These are phyloP conservation scores for Heliconius eleuchia DNA, from an alignment of 1,140 invertebrate genomes.

Conservation along the genomic window DNA sequence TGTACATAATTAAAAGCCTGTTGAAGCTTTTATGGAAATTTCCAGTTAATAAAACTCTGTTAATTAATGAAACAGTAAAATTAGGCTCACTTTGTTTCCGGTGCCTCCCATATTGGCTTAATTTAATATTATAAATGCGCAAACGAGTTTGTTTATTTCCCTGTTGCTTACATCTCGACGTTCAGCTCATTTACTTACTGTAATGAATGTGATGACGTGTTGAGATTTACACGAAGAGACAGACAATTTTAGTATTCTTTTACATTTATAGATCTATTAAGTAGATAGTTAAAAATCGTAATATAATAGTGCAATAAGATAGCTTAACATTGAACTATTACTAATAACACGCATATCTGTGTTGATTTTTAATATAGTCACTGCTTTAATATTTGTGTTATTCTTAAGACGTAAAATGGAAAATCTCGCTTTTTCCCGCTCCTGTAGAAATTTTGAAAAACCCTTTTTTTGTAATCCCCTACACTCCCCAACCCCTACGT, in stretches of 20 bases:
- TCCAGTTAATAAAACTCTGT: constrained; percentile 14
- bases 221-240: background rate
- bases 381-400: too few relatives aligned
- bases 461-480: too few relatives aligned
- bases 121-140: constrained; percentile 10
- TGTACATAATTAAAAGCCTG: constrained; percentile 17
- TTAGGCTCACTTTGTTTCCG: background rate
- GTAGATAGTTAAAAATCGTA: too few relatives aligned
- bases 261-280: background rate
- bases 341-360: too few relatives aligned
- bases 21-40: constrained; percentile 16
- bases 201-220: background rate
- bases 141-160: background rate
- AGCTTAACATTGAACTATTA: too few relatives aligned
- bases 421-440: too few relatives aligned
- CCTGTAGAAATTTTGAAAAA: too few relatives aligned
- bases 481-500: too few relatives aligned
- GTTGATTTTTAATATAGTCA: too few relatives aligned
- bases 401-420: too few relatives aligned
- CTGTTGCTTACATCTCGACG: background rate
- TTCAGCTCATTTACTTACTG: background rate
- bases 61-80: constrained; percentile 14
- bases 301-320: too few relatives aligned
- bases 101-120: background rate
- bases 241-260: background rate